A percentile compares a stretch with the other conserved stretches of the same genome.
Conservation (phyloP, 1,140 invertebrate genomes). For the Pseudoatta argentina region DNA sequence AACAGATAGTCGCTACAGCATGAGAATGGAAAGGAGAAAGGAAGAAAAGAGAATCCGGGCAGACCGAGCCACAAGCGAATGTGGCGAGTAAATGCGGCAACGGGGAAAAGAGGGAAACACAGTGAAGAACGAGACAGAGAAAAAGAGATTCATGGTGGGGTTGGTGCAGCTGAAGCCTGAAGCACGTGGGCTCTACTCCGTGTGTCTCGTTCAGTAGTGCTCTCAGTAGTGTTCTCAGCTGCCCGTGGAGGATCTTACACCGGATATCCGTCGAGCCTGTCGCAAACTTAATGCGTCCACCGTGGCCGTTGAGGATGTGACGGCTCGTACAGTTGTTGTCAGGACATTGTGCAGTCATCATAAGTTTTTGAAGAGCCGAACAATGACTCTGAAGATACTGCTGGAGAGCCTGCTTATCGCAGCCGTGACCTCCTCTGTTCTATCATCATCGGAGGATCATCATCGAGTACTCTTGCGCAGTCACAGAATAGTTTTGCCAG, state of each 20-base stretch:
- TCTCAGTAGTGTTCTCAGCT: conserved; percentile 81
- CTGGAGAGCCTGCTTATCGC: conserved; percentile 52
- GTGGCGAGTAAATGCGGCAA: conserved; percentile 65
- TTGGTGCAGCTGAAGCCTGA: conserved; percentile 79
- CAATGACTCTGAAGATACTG: conserved; percentile 61
- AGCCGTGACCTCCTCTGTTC: neutral
- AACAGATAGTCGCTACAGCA: conserved; percentile 65
- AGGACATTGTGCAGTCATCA: conserved; percentile 11
- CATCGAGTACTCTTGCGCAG: neutral
- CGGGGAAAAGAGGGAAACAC: conserved; percentile 45
- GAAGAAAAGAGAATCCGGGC: conserved; percentile 62
- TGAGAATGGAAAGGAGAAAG: conserved; percentile 63
- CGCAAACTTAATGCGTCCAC: conserved; percentile 12
- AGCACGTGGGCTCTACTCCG: conserved; percentile 82
- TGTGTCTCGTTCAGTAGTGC: conserved; percentile 83
- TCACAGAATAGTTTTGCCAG: conserved; percentile 68
- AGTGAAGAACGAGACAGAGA: conserved; percentile 63
- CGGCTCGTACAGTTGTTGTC: neutral
- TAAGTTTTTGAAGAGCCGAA: neutral
- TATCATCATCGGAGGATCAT: conserved; percentile 17
- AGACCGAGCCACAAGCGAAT: conserved; percentile 61
- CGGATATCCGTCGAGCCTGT: conserved; percentile 63
- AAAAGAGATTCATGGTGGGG: conserved; percentile 79
- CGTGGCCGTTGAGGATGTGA: conserved; percentile 62
- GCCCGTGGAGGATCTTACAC: conserved; percentile 81